Base-by-base conservation (phyloP, 2,113 vertebrate genomes). In the Pholis gunnellus region DNA sequence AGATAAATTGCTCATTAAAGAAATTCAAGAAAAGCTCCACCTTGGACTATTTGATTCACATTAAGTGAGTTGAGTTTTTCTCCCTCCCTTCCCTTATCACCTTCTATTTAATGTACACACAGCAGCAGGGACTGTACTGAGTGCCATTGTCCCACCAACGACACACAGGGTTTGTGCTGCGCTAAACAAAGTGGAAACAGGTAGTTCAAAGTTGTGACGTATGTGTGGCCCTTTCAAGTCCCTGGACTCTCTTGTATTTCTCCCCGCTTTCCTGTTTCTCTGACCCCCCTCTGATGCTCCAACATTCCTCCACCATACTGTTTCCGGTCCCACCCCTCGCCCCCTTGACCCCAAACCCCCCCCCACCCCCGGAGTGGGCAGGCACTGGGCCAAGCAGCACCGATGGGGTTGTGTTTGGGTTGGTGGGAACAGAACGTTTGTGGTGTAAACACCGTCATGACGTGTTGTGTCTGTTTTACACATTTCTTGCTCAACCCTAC, bases 271-370 rank as follows among this genome's bases (percentile, higher is more conserved):
- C 86, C 90, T 87, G 82, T 81, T 34, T 85, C 25, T 63, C 10
- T 86, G 72, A 84, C 67, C 60, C 46, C 54, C 25, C 3, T 1
- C n/a, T 77, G 44, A 75, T 61, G 18, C 64, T 74, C 70, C 69
- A 67, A 78, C 90, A 92, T 94, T 90, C 87, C 80, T 82, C 68
- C 48, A 34, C 68, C 78, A 79, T 79, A 85, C 71, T 92, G 76
- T 84, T 93, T 92, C 93, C 84, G 68, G 88, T 87, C 31, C 78
- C 75, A 42, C 31, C 31, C 61, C 64, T 29, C 0, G 44, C 67
- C 27, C 20, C 27, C 50, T 3, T 2, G 18, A 50, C 71, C 50
- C 69, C 31, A n/a, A n/a, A n/a, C n/a, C n/a, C n/a, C 27, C 1
- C 22, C 22, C 0, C 18, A 40, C 71, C 42, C 72, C 36, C 36